These are phyloP conservation scores for Petrolisthes manimaculis DNA, from an alignment of 2,888 invertebrate genomes.

Conservation along the genomic window DNA sequence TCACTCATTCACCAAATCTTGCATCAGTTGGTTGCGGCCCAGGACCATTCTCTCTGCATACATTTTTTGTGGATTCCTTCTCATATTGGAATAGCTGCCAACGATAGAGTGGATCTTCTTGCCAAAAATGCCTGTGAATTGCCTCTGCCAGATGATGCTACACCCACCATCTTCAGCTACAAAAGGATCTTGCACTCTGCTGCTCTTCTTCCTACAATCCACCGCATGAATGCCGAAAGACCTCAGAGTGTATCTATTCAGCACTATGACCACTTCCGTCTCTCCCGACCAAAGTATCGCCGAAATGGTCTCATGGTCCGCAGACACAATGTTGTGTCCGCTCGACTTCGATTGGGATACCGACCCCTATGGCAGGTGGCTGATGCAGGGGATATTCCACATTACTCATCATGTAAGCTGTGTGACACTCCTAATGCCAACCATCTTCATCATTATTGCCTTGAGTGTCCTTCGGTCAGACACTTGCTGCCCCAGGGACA, in stretches of 20 bases:
- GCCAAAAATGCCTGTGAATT: conserved; percentile 5
- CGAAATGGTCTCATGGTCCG: neutral
- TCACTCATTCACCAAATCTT: neutral
- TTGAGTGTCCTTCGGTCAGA: neutral
- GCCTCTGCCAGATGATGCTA: neutral
- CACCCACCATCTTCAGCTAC: neutral
- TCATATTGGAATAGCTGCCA: conserved; percentile 5
- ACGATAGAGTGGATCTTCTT: neutral
- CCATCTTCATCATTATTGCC: neutral
- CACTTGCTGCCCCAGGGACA: neutral
- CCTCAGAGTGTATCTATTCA: no score
- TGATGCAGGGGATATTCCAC: neutral
- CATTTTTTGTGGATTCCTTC: conserved; percentile 18
- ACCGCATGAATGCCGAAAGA: neutral
- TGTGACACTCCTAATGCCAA: neutral
- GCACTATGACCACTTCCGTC: neutral
- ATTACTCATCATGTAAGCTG: conserved; percentile 14
- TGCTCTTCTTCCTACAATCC: neutral
- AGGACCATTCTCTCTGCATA: neutral
- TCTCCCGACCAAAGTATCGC: neutral
- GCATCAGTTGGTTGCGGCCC: no score
- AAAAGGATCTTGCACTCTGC: neutral
- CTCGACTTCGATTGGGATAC: conserved; percentile 7
- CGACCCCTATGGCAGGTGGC: conserved; percentile 19
- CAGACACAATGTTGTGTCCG: conserved; percentile 21